Evolutionary conservation across 2,113 vertebrate species (phyloP).

Genomic region (Loxodonta africana): DNA sequence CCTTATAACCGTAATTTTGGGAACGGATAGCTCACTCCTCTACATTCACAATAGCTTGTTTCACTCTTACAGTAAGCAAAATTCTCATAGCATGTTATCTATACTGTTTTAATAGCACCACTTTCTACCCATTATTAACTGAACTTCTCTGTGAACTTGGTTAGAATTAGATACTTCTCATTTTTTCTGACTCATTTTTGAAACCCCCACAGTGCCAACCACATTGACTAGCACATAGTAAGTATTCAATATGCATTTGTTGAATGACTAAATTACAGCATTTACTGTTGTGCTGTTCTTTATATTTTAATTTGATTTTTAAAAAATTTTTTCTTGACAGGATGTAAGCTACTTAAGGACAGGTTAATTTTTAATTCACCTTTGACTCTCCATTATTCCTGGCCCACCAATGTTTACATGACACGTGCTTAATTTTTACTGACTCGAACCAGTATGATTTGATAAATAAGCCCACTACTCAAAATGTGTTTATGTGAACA

Average conservation of each 20-base stretch:
- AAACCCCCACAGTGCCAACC: neutral
- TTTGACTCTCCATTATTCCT: neutral
- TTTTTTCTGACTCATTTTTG: slow-evolving; percentile 21
- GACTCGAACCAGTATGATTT: slow-evolving; percentile 20
- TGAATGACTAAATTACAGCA: neutral
- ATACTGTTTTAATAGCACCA: neutral
- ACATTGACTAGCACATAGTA: neutral
- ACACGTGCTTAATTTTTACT: slow-evolving; percentile 33
- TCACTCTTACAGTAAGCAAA: neutral
- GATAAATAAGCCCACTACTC: slow-evolving; percentile 8
- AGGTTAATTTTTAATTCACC: slow-evolving; percentile 24
- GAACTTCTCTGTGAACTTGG: slow-evolving; percentile 43
- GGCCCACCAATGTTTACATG: neutral
- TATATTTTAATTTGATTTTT: slow-evolving; percentile 30
- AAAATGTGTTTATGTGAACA: slow-evolving; percentile 48
- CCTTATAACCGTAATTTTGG: neutral
- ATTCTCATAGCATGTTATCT: neutral
- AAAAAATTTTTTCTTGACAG: slow-evolving; percentile 10
- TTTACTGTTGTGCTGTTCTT: neutral
- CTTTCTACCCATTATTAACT: neutral
- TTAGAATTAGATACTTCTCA: slow-evolving; percentile 48
- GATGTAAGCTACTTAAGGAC: neutral
- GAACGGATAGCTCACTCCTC: neutral
- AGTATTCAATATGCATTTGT: neutral
- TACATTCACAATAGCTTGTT: neutral